Evolutionary conservation across 2,888 invertebrate genomes (phyloP).

Genomic region (Drosophila maculinotata): DNA sequence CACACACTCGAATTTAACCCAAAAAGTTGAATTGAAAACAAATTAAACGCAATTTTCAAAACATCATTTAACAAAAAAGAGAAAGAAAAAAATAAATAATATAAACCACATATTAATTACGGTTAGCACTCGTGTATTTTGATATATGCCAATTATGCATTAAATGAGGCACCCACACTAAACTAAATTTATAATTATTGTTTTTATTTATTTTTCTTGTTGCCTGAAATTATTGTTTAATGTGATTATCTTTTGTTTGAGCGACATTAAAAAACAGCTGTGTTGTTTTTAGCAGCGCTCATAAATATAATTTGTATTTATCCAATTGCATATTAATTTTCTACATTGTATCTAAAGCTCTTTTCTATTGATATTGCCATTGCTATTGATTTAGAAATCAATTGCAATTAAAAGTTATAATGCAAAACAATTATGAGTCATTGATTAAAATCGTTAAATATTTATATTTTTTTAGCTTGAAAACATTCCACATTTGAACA

Average conservation of each 20-base stretch:
- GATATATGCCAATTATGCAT: conserved; percentile 18
- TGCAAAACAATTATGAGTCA: too few relatives aligned
- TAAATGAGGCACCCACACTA: conserved; percentile 12
- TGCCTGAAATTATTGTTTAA: background rate
- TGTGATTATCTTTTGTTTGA: background rate
- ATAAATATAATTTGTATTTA: background rate
- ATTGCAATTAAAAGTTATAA: too few relatives aligned
- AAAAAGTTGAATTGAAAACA: conserved; percentile 50
- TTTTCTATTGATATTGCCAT: too few relatives aligned
- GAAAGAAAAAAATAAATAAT: conserved; percentile 3
- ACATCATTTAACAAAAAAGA: background rate
- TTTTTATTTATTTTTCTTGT: background rate
- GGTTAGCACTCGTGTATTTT: conserved; percentile 10
- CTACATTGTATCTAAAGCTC: too few relatives aligned
- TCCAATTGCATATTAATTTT: background rate
- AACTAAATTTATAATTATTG: background rate
- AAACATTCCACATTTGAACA: too few relatives aligned
- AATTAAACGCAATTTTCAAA: conserved; percentile 30
- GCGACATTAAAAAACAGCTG: too few relatives aligned
- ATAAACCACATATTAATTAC: conserved; percentile 41
- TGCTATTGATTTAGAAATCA: too few relatives aligned
- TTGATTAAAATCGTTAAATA: too few relatives aligned
- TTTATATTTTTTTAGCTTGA: too few relatives aligned
- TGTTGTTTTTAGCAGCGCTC: too few relatives aligned
- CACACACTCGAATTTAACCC: conserved; percentile 12